Base-by-base conservation (phyloP, 2,797 vertebrate species). In the Xenops minutus region DNA sequence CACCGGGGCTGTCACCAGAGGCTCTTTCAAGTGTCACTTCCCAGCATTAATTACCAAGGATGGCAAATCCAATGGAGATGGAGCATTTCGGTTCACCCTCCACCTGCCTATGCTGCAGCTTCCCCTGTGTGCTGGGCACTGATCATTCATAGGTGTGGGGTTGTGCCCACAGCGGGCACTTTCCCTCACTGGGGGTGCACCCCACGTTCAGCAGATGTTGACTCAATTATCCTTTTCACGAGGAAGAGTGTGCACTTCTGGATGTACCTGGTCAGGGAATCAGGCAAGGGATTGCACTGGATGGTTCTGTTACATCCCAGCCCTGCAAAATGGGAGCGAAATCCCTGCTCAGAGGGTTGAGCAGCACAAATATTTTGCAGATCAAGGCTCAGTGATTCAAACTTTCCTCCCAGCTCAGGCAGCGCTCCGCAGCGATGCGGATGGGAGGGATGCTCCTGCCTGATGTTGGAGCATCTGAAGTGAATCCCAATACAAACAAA, bases 11-110 rank as follows among this genome's bases (percentile, higher is more conserved):
- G 97, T 97, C 97, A 97, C 86, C 59, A 71, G 88, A 94, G 80
- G 48, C 93, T 95, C 95, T 98, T 97, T 97, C 95, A 96, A 97
- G 97, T 98, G 96, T 98, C 97, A 97, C 92, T 97, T 97, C 88
- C 86, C 64, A 14, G 71, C 95, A 92, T 95, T 97, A 97, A 98
- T 98, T 98, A 96, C 88, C 75, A 85, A 34, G 23, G 89, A 96
- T 93, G 95, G 93, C 89, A 97, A 97, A 96, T 73, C 84, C 76
- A 36, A 21, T 11, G 83, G 82, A 88, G 55, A 89, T 52, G 77
- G 49, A 94, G 72, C 49, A 13, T 79, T 41, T 75, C 5, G 10
- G 43, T 41, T 92, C n/a, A 2, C 54, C 68, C 41, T 66, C 30
- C 39, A 4, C 52, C 56, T 68, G 56, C 66, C 62, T 72, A 61